Base-by-base conservation (phyloP, 2,888 invertebrate genomes). In the Danaus chrysippus region DNA sequence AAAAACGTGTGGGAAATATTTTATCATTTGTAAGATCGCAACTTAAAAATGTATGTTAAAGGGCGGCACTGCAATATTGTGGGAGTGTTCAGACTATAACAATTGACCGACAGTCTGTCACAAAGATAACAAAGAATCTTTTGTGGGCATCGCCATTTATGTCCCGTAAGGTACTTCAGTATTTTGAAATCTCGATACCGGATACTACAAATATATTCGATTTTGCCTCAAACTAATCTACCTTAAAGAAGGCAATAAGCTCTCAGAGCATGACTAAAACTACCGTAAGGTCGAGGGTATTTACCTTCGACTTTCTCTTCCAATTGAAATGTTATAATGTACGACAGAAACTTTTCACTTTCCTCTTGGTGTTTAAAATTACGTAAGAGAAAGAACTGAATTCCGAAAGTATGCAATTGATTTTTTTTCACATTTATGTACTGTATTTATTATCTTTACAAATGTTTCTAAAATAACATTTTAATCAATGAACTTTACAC, bases 61-160 rank as follows among this genome's bases (percentile, higher is more conserved):
- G 83, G 73, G 82, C 79, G 86, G 82, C 76, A 73, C 75, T 73
- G 70, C 74, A 73, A 74, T 74, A 73, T 78, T 81, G 75, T 83
- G 85, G 86, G 86, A 81, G 83, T 79, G 82, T 72, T 69, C 71
- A 67, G 73, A 55, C 73, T 71, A 73, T 73, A 73, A 83, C 84
- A 82, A 84, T 84, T 76, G 76, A 75, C 76, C 75, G 71, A 70
- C 76, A 81, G 79, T 81, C 77, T 76, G 70, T 59, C 68, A 86
- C 81, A 84, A 85, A 77, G 77, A 73, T 68, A 79, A 86, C 84
- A 87, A 84, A 81, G 76, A 78, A 79, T 77, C 76, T 84, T 86
- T 86, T 70, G 76, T 73, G 66, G 71, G 65, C 70, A 71, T 67
- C 68, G 68, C 60, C 67, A 13, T 58, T 34, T 13, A 15, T 58